Evolutionary conservation across 2,888 invertebrate species (phyloP), one percentile per base, ranked within the genome.

Genomic region (Epinotia nisella): DNA sequence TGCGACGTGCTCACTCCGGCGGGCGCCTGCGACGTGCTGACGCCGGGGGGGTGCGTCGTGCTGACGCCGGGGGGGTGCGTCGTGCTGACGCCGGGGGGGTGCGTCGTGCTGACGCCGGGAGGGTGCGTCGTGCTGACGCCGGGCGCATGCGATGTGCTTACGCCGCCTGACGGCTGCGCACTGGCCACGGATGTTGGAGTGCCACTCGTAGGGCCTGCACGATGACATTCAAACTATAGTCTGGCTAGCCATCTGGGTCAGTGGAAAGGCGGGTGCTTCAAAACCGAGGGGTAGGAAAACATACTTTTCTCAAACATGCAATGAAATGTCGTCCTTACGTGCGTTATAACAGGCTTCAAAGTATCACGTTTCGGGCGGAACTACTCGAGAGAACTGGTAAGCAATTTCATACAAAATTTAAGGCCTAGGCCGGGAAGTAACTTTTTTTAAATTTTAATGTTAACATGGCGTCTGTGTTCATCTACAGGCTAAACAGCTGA

Each of bases 61-160:
- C 87, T 88, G 53, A 82, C 80, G 3, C 75, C 81, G 71, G 68
- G 76, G 79, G 61, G 77, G 72, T 82, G 81, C 0, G 82, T 80
- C 0, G 83, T 83, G 74, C 83, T 83, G 1, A 83, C 78, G 1
- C 79, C 81, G 10, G 80, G 75, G 3, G 76, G 60, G 10, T 87
- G 87, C 2, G 89, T 87, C 1, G 90, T 85, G 78, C 83, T 83
- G n/a, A 83, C 87, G 1, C 86, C 79, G 0, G 83, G 80, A 0
- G 81, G 75, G 56, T 85, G 82, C 1, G 87, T 82, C 7, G 86
- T 88, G 80, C 87, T 88, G 58, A 82, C 80, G 10, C 75, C 81
- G 71, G 69, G 76, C 79, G 61, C 77, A 73, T 82, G 81, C 0
- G 83, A 80, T 0, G 83, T 83, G 74, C 83, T 83, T 1, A 82